Base-by-base conservation (phyloP, 2,888 invertebrate genomes). In the Cheilosia impressa region DNA sequence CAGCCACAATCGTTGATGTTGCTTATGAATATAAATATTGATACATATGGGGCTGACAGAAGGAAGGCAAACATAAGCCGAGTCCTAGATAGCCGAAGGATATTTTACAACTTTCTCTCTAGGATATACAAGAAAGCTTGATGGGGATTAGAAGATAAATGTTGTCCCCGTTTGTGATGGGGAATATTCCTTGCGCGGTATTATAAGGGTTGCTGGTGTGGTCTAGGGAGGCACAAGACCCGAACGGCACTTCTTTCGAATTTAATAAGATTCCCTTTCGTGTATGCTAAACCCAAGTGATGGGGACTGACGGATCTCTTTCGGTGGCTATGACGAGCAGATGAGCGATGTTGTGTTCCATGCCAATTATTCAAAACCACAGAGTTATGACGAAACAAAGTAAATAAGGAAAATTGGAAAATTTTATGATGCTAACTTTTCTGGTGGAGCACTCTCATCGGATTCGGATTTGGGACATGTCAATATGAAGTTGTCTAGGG, bases 361-460 rank as follows among this genome's bases (percentile, higher is more conserved):
- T 63, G 65, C 84, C 80, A 84, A 84, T 84, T 84, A 84, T 80
- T 84, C 80, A 80, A 84, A 84, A 53, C 84, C 84, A 65, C 84
- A 80, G 84, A 84, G 75, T 80, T 84, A 84, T 69, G 80, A 66
- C 19, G 57, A 60, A 60, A 66, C 80, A 84, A 71, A 75, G 80
- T 80, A 84, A 84, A 84, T 80, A 84, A 55, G 27, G 69, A 47
- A 80, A 80, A 84, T 80, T 84, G 80, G 79, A 75, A 75, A 75
- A 84, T 80, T 75, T 84, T 66, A 75, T 53, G 73, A 79, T 13
- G 38, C 2, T 52, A 68, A 45, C 47, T 65, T 52, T 31, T 58
- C 50, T 41, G n/a, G 15, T 5, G 47, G 34, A 31, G 68, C 47
- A 43, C 47, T 79, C 53, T 69, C 68, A 80, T 84, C 62, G 69